Percentiles rank a stretch among this genome's conserved stretches.
phyloP scores from a whole-genome alignment of 1,140 invertebrate species.

The Drosophila grimshawi region DNA sequence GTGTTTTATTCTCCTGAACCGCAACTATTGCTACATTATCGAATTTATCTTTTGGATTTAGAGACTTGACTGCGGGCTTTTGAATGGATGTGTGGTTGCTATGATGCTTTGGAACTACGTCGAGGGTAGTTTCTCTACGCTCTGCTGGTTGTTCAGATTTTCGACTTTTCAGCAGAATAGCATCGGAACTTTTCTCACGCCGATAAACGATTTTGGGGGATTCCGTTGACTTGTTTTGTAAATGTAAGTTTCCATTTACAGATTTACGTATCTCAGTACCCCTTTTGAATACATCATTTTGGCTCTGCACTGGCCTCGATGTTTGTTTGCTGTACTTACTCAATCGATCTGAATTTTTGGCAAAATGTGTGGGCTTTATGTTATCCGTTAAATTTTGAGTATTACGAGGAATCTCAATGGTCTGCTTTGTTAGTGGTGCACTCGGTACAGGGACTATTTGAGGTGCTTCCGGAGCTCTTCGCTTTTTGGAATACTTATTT shows the following conservation, averaged over 20 bases:
- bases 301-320: conserved; percentile 2
- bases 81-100: neutral
- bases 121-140: conserved; percentile 1
- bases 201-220: conserved; percentile 17
- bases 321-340: conserved; percentile 22
- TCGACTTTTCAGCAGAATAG: conserved; percentile 44
- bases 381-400: conserved; percentile 11
- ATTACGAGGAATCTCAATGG: conserved; percentile 8
- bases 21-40: conserved; percentile 17
- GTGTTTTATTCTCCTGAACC: conserved; percentile 73
- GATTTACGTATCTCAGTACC: conserved; percentile 28
- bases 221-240: neutral
- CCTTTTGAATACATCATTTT: conserved; percentile 24
- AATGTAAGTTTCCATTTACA: conserved; percentile 7
- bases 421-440: neutral
- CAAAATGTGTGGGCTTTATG: conserved; percentile 24
- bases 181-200: conserved; percentile 59
- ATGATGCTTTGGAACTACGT: neutral
- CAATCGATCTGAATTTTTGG: conserved; percentile 37
- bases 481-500: conserved; percentile 60
- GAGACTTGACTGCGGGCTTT: neutral
- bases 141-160: conserved; percentile 5
- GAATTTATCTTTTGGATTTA: neutral
- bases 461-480: conserved; percentile 54
- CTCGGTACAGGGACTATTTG: neutral